Evolutionary conservation across 35 echinoderm and acorn worm species (phyloP).

Genomic region (Apostichopus japonicus): DNA sequence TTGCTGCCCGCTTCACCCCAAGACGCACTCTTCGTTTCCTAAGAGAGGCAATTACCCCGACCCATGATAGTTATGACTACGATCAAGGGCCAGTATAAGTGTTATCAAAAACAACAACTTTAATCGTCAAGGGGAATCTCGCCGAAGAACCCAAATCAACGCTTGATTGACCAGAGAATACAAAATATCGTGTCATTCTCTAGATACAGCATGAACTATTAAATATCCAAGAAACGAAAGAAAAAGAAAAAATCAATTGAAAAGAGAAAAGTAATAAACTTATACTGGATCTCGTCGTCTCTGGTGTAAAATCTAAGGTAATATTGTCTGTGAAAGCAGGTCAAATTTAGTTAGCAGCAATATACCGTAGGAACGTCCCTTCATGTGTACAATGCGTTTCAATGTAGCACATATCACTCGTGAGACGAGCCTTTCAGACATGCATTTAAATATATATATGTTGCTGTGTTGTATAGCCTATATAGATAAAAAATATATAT

Average conservation of each 20-base stretch:
- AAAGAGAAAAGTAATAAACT: not conserved
- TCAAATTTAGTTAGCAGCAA: not conserved
- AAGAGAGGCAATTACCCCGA: conserved; percentile 23
- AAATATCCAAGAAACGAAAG: not conserved
- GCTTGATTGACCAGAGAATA: conserved; percentile 29
- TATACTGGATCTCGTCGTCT: not conserved
- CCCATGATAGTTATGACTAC: not conserved
- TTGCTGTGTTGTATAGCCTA: no score
- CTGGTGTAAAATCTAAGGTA: conserved; percentile 10
- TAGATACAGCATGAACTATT: not conserved
- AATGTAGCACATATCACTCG: no score
- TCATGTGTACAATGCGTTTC: no score
- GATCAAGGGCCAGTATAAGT: not conserved
- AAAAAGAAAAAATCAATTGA: not conserved
- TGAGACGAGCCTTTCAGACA: no score
- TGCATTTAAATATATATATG: no score
- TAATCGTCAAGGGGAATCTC: conserved; percentile 25
- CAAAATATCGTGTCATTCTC: conserved; percentile 11
- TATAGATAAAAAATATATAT: no score
- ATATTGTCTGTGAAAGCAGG: not conserved
- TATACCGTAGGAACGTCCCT: no score
- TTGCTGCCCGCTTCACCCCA: not conserved
- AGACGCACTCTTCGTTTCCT: conserved; percentile 25
- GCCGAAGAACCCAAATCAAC: conserved; percentile 2
- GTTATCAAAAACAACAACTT: conserved; percentile 45